Percentiles rank a stretch among this genome's conserved stretches.
phyloP scores from a whole-genome alignment of 2,888 invertebrate genomes.

The Pherbina coryleti region DNA sequence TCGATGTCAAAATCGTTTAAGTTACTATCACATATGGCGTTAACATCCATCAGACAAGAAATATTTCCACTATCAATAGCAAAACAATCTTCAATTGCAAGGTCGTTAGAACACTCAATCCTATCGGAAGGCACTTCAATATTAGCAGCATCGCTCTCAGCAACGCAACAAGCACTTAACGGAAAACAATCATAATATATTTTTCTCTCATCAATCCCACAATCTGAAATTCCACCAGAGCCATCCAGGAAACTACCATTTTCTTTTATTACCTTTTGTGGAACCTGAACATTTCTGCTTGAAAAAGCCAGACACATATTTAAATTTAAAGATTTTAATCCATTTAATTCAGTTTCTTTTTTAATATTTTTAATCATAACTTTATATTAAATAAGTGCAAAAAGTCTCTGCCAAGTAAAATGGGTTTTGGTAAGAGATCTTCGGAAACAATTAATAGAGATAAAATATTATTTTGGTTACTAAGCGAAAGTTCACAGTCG shows the following conservation, averaged over 20 bases:
- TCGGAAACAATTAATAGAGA: constrained; percentile 33
- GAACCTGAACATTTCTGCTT: not conserved
- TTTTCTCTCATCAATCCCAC: not conserved
- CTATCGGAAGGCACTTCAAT: not conserved
- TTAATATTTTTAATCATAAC: not conserved
- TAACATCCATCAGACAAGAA: constrained; percentile 6
- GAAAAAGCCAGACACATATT: not conserved
- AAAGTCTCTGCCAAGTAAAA: constrained; percentile 6
- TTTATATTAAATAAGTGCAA: not conserved
- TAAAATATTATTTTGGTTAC: constrained; percentile 13
- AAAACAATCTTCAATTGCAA: constrained; percentile 15
- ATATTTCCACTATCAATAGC: not conserved
- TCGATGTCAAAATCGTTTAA: not conserved
- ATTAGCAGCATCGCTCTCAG: not conserved
- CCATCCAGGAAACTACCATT: not conserved
- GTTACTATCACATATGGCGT: not conserved
- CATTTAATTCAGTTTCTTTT: not conserved
- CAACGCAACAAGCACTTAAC: not conserved
- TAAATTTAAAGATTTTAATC: not conserved
- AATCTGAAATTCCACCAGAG: not conserved
- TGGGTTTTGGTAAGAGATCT: not conserved
- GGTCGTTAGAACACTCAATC: no score
- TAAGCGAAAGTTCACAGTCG: not conserved
- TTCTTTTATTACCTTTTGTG: not conserved
- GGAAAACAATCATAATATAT: not conserved